Percentiles rank a stretch among this genome's conserved stretches.
phyloP scores from a whole-genome alignment of 2,113 vertebrate species.

The Pituophis catenifer region DNA sequence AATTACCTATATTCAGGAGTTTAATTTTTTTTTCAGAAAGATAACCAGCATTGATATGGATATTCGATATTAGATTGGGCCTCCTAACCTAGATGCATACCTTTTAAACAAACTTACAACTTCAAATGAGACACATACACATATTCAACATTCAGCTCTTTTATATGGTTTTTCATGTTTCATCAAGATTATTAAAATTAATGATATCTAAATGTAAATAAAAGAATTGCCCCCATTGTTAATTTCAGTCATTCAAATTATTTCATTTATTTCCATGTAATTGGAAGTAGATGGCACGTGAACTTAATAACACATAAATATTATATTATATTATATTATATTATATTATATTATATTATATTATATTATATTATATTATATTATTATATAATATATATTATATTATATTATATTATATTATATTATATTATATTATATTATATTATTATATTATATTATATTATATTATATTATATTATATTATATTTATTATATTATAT shows the following conservation, averaged over 20 bases:
- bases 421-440: no score
- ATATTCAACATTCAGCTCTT: neutral
- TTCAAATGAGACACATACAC: neutral
- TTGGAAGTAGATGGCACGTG: neutral
- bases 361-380: no score
- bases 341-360: no score
- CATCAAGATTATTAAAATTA: neutral
- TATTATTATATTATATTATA: no score
- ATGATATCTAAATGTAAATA: neutral
- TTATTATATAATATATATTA: no score
- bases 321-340: no score
- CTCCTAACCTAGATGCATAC: neutral
- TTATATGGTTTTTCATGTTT: neutral
- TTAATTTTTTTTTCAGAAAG: neutral
- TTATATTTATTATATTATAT: no score
- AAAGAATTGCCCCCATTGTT: neutral
- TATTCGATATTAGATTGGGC: neutral
- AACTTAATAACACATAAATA: neutral
- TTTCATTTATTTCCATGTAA: neutral
- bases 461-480: no score
- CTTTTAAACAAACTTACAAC: neutral
- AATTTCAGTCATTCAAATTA: neutral
- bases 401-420: no score
- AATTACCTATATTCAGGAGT: neutral
- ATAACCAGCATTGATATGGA: neutral